Base-by-base conservation (phyloP, 2,797 vertebrate species). In the Naso thynnoides region DNA sequence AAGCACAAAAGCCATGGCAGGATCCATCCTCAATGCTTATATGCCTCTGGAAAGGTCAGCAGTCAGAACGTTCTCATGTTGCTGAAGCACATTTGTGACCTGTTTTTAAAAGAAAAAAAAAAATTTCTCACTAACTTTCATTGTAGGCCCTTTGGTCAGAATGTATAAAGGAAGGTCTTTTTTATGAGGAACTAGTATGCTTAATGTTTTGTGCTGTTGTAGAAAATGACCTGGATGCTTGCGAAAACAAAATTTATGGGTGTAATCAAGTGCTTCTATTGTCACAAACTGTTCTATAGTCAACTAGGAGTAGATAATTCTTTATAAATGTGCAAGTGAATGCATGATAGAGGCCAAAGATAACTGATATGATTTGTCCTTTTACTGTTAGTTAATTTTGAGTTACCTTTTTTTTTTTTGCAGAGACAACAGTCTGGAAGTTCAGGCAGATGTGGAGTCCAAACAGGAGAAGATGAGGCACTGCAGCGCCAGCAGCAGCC, bases 1-100 rank as follows among this genome's bases (percentile, higher is more conserved):
- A 24, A 99, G 98, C 92, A 99, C 98, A 88, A 99, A 96, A 93
- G 98, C 98, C 69, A 99, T 99, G 97, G 97, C 98, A 3, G 97
- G 98, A 62, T 99, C 98, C 84, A 98, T 99, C 86, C 95, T 99
- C 77, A 98, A 95, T 44, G 97, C 97, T 66, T 98, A 97, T 77
- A 95, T 95, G 93, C 96, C 98, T 57, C 81, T 98, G 88, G 98
- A 99, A 92, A 98, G 97, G 98, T 99, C 83, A 94, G 88, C 1
- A 56, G 26, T 42, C 68, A 18, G 10, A n/a, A 13, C 15, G 24
- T 9, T 13, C 27, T 39, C 47, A 24, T 24, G 33, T 63, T 13
- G 21, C 15, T 41, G 8, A 50, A 39, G 39, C 44, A 63, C 55
- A 41, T 45, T 55, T 50, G 11, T 41, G 26, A 54, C 18, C 26